Evolutionary conservation across 2,797 vertebrate species (phyloP).

Genomic region (Aldrovandia affinis): DNA sequence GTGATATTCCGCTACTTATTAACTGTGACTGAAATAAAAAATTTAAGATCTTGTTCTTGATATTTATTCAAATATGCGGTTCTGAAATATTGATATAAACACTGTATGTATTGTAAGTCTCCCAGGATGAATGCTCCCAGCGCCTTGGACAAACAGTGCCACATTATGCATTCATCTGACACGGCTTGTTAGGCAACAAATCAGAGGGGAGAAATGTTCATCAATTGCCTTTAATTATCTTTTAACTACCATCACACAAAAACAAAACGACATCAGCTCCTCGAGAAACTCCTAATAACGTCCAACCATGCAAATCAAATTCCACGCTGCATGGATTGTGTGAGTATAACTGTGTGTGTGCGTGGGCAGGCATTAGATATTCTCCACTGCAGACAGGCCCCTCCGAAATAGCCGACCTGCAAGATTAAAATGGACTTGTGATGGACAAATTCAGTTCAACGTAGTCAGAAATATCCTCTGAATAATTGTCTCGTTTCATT

Average conservation of each 20-base stretch:
- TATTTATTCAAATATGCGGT: background rate
- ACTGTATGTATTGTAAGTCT: background rate
- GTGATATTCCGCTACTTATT: background rate
- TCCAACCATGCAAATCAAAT: slow-evolving; percentile 22
- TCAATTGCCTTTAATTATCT: slow-evolving; percentile 7
- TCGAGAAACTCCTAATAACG: slow-evolving; percentile 11
- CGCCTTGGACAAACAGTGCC: background rate
- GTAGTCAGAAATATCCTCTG: background rate
- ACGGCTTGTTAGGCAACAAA: slow-evolving; percentile 9
- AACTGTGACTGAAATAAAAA: background rate
- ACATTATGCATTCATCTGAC: slow-evolving; percentile 6
- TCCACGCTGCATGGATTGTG: background rate
- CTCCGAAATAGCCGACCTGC: background rate
- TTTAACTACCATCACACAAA: slow-evolving; percentile 18
- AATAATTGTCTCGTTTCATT: background rate
- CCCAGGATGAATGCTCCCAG: background rate
- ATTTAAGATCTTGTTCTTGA: background rate
- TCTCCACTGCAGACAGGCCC: background rate
- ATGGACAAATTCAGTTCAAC: background rate
- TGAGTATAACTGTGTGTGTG: background rate
- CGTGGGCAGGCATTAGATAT: background rate
- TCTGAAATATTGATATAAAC: background rate
- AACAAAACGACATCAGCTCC: background rate
- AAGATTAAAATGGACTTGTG: background rate
- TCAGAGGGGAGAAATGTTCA: background rate